Percentiles rank a stretch among this genome's conserved stretches.
phyloP scores from a whole-genome alignment of 1,140 invertebrate genomes.

The Littorina saxatilis region DNA sequence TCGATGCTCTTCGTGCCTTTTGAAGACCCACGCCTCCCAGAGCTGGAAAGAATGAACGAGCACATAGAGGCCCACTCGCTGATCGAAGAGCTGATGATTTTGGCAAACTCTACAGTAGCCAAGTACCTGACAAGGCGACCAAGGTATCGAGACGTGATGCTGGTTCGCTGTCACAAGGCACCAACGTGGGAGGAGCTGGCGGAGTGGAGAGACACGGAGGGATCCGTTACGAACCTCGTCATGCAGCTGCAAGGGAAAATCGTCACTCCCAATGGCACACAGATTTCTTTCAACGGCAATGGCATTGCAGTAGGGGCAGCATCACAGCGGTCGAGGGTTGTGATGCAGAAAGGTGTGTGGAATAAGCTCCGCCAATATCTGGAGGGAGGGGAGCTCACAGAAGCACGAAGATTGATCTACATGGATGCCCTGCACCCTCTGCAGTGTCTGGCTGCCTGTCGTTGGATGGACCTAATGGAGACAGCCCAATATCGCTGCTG shows the following conservation, averaged over 20 bases:
- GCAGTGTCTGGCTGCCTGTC: constrained; percentile 88
- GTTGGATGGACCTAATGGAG: constrained; percentile 47
- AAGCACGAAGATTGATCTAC: constrained; percentile 90
- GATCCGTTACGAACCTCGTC: constrained; percentile 34
- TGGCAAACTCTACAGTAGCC: constrained; percentile 54
- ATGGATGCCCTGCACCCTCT: constrained; percentile 93
- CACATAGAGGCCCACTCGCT: constrained; percentile 40
- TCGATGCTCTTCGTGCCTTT: constrained; percentile 35
- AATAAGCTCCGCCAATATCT: constrained; percentile 27
- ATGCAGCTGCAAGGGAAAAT: constrained; percentile 30
- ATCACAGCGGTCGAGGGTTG: constrained; percentile 19
- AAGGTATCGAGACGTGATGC: constrained; percentile 10
- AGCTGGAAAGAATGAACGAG: constrained; percentile 14
- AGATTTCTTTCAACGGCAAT: neutral
- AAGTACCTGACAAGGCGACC: constrained; percentile 32
- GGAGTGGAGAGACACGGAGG: constrained; percentile 42
- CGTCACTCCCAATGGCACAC: neutral
- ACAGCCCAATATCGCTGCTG: constrained; percentile 81
- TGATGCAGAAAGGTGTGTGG: constrained; percentile 43
- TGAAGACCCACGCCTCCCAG: constrained; percentile 31
- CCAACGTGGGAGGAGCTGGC: constrained; percentile 45
- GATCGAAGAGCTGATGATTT: constrained; percentile 66
- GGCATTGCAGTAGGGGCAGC: neutral
- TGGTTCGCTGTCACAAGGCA: constrained; percentile 36
- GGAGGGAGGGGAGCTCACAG: constrained; percentile 84